These are phyloP conservation scores for Helicoverpa assulta DNA, from an alignment of 2,888 invertebrate genomes.

Conservation along the genomic window DNA sequence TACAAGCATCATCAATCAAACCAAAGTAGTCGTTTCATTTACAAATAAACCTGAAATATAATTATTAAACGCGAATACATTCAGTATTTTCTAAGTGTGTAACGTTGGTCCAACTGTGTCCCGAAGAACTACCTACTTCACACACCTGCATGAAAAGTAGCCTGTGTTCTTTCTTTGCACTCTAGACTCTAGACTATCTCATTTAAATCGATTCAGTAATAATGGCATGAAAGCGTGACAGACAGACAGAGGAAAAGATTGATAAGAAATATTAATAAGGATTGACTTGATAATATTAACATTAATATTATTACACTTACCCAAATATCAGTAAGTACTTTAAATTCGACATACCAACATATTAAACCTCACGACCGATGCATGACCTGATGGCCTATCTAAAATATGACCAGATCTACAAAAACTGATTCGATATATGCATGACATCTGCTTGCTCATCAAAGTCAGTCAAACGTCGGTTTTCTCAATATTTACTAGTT, in stretches of 20 bases:
- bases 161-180: no score
- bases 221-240: no score
- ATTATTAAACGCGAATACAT: no score
- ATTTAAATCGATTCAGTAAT: no score
- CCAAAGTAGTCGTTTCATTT: slow-evolving; percentile 11
- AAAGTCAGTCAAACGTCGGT: not conserved
- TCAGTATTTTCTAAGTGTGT: no score
- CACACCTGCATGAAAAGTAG: no score
- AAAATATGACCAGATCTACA: not conserved
- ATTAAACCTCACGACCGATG: no score
- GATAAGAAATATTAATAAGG: not conserved
- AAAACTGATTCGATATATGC: not conserved
- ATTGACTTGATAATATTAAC: slow-evolving; percentile 3
- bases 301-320: not conserved
- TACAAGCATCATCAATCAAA: slow-evolving; percentile 10
- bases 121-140: no score
- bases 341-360: not conserved
- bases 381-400: not conserved
- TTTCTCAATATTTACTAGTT: not conserved
- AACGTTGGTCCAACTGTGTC: no score
- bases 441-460: not conserved
- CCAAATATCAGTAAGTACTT: no score
- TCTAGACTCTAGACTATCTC: no score
- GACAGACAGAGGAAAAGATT: no score
- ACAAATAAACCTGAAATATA: not conserved